Percentiles rank a stretch among this genome's conserved stretches.
These are phyloP conservation scores for Larimichthys crocea DNA, from an alignment of 2,113 vertebrate species.

Conservation along the genomic window DNA sequence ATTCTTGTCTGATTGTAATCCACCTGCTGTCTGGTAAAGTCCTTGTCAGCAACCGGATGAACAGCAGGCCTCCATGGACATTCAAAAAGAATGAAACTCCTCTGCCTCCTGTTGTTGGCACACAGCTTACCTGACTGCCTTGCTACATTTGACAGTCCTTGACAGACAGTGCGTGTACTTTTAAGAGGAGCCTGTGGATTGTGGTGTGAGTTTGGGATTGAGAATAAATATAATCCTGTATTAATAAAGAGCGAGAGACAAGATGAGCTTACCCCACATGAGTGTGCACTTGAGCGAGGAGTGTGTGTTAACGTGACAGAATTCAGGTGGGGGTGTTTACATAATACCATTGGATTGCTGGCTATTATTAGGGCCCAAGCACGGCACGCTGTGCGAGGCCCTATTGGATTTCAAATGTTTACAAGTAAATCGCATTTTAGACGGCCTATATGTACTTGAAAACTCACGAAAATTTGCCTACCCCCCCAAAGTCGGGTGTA, in stretches of 20 bases:
- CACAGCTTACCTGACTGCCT: constrained; percentile 61
- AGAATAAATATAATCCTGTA: constrained; percentile 81
- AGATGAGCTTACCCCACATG: constrained; percentile 73
- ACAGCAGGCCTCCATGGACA: constrained; percentile 38
- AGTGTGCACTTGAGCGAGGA: constrained; percentile 33
- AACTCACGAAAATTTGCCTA: too few relatives aligned
- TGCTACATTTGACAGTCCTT: constrained; percentile 57
- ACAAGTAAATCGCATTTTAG: too few relatives aligned
- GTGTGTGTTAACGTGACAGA: constrained; percentile 34
- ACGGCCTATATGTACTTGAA: too few relatives aligned
- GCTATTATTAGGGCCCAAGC: neutral
- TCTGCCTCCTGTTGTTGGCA: constrained; percentile 13
- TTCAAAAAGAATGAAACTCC: constrained; percentile 21
- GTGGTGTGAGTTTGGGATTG: constrained; percentile 66
- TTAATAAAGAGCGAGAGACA: constrained; percentile 79
- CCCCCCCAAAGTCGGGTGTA: too few relatives aligned
- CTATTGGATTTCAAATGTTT: too few relatives aligned
- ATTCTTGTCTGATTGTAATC: constrained; percentile 29
- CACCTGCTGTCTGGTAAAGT: constrained; percentile 21
- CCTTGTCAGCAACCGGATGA: constrained; percentile 29
- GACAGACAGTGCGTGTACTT: constrained; percentile 57
- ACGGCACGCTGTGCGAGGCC: too few relatives aligned
- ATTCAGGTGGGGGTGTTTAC: constrained; percentile 35
- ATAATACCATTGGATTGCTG: constrained; percentile 16
- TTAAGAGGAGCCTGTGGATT: constrained; percentile 9